Evolutionary conservation across 1,140 invertebrate genomes (phyloP), one percentile per base, ranked within the genome.

Genomic region (Littorina saxatilis): DNA sequence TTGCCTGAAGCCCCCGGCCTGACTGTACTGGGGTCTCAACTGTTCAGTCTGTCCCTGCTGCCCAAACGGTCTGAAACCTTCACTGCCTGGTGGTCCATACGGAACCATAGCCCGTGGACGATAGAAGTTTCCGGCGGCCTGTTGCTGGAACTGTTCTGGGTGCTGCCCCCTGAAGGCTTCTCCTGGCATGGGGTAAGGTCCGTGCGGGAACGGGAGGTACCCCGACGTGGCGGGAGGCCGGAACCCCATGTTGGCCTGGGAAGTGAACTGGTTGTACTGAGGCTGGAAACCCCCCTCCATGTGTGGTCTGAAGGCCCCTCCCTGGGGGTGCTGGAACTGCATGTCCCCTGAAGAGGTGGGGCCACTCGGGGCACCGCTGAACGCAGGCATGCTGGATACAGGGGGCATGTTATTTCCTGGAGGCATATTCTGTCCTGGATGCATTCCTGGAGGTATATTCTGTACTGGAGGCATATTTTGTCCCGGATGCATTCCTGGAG

Each of bases 101-200:
- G 76, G n/a, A 7, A 43, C 39, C 76, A 78, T 63, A 15, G 50
- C 76, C 29, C 32, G 76, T 43, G 76, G 76, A 29, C 55, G 76
- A 58, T 55, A 78, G 27, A 58, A 78, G 5, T 66, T 63, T 9
- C 55, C 55, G 13, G 76, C 11, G 11, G 1, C 43, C 15, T 32
- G 55, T 9, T 52, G 55, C 17, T 40, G 52, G 4, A 78, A 63
- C n/a, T n/a, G 63, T 23, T 78, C 76, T n/a, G 76, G 37, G 20
- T 43, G 55, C n/a, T 15, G 39, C 7, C 76, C 76, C 66, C 58
- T 52, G 55, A 78, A 63, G 32, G 29, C 32, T 29, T 78, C 76
- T 40, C 76, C 76, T 43, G 58, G 76, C 17, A 78, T 52, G 17
- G 76, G 76, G 58, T 78, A 78, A 23, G 76, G 76, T 9, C 76